A percentile compares a stretch with the other conserved stretches of the same genome.
Evolutionary conservation across 2,113 vertebrate genomes (phyloP).

Genomic region (Heterochromis multidens): DNA sequence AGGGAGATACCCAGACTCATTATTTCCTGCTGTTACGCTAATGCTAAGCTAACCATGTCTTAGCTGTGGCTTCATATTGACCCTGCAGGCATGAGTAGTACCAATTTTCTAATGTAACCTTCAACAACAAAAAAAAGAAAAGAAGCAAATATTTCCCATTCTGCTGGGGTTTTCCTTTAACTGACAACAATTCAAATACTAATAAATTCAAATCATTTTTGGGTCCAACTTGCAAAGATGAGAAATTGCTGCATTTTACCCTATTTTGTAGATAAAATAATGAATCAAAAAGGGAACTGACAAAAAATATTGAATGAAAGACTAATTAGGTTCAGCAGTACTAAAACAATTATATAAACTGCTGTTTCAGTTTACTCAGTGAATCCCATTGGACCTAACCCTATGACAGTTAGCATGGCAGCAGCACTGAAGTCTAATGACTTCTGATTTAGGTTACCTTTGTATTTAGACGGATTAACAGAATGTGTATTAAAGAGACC

Average conservation of each 20-base stretch:
- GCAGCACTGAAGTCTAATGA: constrained; percentile 33
- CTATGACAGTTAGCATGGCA: not conserved
- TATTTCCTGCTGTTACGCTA: not conserved
- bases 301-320: not conserved
- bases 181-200: not conserved
- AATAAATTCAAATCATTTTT: not conserved
- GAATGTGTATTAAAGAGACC: constrained; percentile 59
- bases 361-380: not conserved
- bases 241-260: not conserved
- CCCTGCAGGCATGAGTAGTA: not conserved
- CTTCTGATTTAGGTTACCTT: constrained; percentile 73
- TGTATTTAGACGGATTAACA: constrained; percentile 69
- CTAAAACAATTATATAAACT: not conserved
- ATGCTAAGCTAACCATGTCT: not conserved
- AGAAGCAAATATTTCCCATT: not conserved
- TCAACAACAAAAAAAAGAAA: not conserved
- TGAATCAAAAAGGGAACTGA: not conserved
- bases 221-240: not conserved
- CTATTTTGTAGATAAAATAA: not conserved
- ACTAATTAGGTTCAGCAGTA: not conserved
- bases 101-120: not conserved
- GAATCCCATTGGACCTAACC: not conserved
- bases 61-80: not conserved
- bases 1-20: not conserved
- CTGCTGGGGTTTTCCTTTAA: not conserved